These are phyloP conservation scores for Emmelina monodactyla DNA, from an alignment of 2,888 invertebrate genomes.

Conservation along the genomic window DNA sequence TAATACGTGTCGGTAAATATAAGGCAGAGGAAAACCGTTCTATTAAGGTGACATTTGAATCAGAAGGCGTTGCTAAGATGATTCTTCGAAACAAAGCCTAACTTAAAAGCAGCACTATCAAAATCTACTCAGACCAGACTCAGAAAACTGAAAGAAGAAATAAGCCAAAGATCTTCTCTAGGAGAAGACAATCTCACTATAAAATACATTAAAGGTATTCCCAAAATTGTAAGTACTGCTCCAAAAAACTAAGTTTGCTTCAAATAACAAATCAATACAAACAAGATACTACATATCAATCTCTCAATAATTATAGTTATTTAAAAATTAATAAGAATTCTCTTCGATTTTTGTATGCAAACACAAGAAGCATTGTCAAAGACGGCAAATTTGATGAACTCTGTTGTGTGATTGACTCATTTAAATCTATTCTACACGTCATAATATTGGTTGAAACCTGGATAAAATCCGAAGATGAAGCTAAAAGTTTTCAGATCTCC, in stretches of 20 bases:
- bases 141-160: constrained; percentile 12
- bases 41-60: constrained; percentile 7
- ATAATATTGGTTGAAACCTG: constrained; percentile 16
- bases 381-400: constrained; percentile 11
- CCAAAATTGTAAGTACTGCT: constrained; percentile 12
- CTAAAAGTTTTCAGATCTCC: constrained; percentile 4
- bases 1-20: constrained; percentile 10
- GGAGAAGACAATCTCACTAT: constrained; percentile 18
- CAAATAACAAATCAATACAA: too few relatives aligned
- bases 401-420: constrained; percentile 7
- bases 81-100: constrained; percentile 3
- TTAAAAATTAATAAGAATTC: constrained; percentile 8
- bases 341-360: constrained; percentile 10
- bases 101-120: constrained; percentile 2
- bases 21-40: constrained; percentile 2
- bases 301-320: constrained; percentile 7
- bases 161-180: constrained; percentile 11
- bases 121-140: constrained; percentile 1
- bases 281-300: constrained; percentile 14
- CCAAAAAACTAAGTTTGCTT: too few relatives aligned
- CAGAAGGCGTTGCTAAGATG: background rate
- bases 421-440: constrained; percentile 8
- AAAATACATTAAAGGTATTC: constrained; percentile 20
- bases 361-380: constrained; percentile 10
- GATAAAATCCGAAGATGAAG: constrained; percentile 14